Conservation (phyloP, 1,140 invertebrate genomes). For the Drosophila mojavensis region DNA sequence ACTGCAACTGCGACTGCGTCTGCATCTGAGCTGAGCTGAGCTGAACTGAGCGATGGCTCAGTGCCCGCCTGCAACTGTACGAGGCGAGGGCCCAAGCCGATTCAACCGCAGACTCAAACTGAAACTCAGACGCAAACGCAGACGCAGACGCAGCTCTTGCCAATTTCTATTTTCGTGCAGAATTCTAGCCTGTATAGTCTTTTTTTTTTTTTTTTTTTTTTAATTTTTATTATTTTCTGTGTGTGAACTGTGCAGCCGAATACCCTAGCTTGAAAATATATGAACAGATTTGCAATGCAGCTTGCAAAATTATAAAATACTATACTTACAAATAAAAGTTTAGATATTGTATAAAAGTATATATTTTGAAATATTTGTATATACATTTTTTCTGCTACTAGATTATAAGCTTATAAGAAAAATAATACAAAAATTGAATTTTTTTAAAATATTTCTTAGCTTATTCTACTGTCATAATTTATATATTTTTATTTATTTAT, state of each 20-base stretch:
- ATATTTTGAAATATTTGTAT: no score
- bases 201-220: background rate
- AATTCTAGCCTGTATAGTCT: conserved; percentile 26
- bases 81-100: background rate
- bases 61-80: conserved; percentile 12
- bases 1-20: conserved; percentile 30
- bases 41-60: no score
- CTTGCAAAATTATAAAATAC: background rate
- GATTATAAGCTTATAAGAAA: no score
- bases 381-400: no score
- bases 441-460: no score
- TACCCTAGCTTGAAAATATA: conserved; percentile 6
- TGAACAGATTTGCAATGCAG: background rate
- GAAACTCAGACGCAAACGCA: conserved; percentile 23
- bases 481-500: no score
- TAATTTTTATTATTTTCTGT: background rate
- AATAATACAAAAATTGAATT: no score
- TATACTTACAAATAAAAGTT: no score
- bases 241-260: conserved; percentile 2
- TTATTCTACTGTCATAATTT: no score
- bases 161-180: conserved; percentile 71
- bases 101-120: background rate
- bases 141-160: conserved; percentile 48
- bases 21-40: background rate
- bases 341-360: no score